Evolutionary conservation across 1,140 invertebrate species (phyloP).

Genomic region (Plutomurus gul): DNA sequence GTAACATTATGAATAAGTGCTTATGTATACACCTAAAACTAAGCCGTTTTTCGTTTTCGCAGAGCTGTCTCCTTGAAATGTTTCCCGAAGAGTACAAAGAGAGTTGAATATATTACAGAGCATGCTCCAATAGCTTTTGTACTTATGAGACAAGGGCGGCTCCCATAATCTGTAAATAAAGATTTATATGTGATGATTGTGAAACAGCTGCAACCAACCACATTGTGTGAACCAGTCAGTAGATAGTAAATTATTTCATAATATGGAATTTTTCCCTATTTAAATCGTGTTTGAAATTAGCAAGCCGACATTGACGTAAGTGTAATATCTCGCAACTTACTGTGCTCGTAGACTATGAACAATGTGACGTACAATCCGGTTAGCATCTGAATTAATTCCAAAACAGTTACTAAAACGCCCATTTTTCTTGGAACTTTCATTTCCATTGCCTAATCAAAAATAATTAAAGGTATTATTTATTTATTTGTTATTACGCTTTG

Average conservation of each 20-base stretch:
- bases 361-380: conserved; percentile 30
- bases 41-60: background rate
- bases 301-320: too few relatives aligned
- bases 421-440: conserved; percentile 30
- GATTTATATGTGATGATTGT: background rate
- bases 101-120: conserved; percentile 35
- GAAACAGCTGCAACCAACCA: too few relatives aligned
- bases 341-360: conserved; percentile 22
- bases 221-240: too few relatives aligned
- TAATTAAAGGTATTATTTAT: background rate
- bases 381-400: conserved; percentile 43
- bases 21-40: background rate
- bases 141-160: conserved; percentile 11
- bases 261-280: too few relatives aligned
- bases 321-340: conserved; percentile 15
- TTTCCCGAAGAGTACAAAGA: conserved; percentile 39
- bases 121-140: conserved; percentile 36
- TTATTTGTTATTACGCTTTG: too few relatives aligned
- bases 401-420: conserved; percentile 24
- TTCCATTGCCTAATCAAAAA: conserved; percentile 27
- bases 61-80: conserved; percentile 32
- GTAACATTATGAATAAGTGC: too few relatives aligned
- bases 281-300: too few relatives aligned
- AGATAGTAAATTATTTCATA: too few relatives aligned
- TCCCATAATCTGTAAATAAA: conserved; percentile 21